Conservation (phyloP, 2,797 vertebrate species). For the Pseudomugil tenellus region DNA sequence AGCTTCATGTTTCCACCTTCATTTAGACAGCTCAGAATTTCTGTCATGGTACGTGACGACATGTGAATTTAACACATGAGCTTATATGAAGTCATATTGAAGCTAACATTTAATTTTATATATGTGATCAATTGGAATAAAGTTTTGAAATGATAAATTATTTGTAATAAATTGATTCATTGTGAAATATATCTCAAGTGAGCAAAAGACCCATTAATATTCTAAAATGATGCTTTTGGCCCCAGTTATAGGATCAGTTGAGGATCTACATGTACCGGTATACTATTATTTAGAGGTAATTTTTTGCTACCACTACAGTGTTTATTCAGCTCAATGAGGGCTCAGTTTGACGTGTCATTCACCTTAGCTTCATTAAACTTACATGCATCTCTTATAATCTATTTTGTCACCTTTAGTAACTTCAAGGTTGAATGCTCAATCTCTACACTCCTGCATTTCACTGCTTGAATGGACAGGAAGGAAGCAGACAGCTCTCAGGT, state of each 20-base stretch:
- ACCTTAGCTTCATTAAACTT: background rate
- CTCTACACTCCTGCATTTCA: constrained; percentile 31
- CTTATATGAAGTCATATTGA: background rate
- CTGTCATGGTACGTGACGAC: background rate
- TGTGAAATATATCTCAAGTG: background rate
- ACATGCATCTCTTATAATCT: background rate
- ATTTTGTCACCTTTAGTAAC: constrained; percentile 4
- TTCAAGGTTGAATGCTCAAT: constrained; percentile 15
- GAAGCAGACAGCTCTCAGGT: constrained; percentile 24
- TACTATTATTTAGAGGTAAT: background rate
- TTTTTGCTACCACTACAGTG: background rate
- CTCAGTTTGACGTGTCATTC: background rate
- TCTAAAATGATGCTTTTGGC: background rate
- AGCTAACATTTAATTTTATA: background rate
- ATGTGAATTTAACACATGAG: too few relatives aligned
- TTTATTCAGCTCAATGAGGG: background rate
- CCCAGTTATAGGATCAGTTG: fast-evolving
- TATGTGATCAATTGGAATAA: background rate
- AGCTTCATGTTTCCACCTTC: constrained; percentile 2
- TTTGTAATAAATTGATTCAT: background rate
- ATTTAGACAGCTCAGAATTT: background rate
- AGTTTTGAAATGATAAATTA: background rate
- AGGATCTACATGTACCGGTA: background rate
- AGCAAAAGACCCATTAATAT: background rate
- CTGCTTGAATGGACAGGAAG: constrained; percentile 18